These are phyloP conservation scores for Tyrophagus putrescentiae DNA, from an alignment of 1,140 invertebrate species.

Conservation along the genomic window DNA sequence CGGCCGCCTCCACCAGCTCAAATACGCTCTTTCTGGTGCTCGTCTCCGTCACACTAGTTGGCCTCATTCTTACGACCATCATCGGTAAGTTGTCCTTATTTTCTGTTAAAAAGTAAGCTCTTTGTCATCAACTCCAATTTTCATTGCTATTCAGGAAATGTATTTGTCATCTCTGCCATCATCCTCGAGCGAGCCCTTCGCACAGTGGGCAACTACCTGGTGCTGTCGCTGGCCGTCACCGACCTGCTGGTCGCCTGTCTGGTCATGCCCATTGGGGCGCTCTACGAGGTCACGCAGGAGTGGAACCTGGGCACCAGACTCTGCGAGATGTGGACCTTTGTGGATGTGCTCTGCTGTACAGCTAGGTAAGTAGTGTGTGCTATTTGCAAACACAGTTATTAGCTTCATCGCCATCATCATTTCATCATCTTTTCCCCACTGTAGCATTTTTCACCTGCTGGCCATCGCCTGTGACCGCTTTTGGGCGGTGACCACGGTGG, in stretches of 20 bases:
- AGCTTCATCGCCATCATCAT: background rate
- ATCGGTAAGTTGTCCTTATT: conserved; percentile 39
- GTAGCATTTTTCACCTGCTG: conserved; percentile 65
- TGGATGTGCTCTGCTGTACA: conserved; percentile 80
- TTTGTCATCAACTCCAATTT: no score
- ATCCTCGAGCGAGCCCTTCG: conserved; percentile 69
- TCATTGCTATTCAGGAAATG: conserved; percentile 45
- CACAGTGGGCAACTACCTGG: conserved; percentile 66
- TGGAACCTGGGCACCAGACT: conserved; percentile 70
- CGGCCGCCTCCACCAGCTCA: background rate
- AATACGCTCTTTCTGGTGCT: background rate
- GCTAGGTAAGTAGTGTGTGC: conserved; percentile 34
- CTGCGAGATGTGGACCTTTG: conserved; percentile 86
- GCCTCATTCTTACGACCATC: conserved; percentile 26
- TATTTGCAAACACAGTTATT: background rate
- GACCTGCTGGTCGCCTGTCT: conserved; percentile 67
- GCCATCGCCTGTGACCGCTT: conserved; percentile 88
- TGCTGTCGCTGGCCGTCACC: conserved; percentile 66
- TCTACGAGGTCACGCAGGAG: conserved; percentile 52
- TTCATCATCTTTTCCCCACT: background rate
- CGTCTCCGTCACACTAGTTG: conserved; percentile 21
- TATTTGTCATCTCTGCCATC: conserved; percentile 84
- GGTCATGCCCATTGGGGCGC: conserved; percentile 72
- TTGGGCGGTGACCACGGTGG: conserved; percentile 86
- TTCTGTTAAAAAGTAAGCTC: no score